Base-by-base conservation (phyloP, 1,140 invertebrate species). In the Diprion similis region DNA sequence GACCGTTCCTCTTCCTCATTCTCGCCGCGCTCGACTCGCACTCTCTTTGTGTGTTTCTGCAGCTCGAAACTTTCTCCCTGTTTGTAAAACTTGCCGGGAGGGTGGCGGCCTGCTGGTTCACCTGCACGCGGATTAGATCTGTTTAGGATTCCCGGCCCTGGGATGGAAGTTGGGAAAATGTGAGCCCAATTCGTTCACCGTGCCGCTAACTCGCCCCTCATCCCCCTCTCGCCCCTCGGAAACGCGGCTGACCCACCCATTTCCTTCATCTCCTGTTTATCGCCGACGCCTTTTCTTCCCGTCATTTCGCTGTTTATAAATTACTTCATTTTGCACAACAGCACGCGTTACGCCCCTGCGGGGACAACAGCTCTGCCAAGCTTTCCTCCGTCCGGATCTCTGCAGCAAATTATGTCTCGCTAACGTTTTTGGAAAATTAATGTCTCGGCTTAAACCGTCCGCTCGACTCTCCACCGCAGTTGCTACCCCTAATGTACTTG, bases 1-100 rank as follows among this genome's bases (percentile, higher is more conserved):
- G 76, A 78, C 70, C 75, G 71, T 77, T 75, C 24, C 70, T 72
- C 76, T 75, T 73, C 70, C 71, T 70, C 75, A 77, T 70, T 75
- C 65, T 66, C 18, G 47, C 47, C 71, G 66, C 64, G 66, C 71
- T 71, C 65, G 70, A 76, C 75, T 59, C 74, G 75, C 76, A 74
- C 71, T 78, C 73, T 78, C 73, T 72, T 74, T 74, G 47, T 65
- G 45, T 19, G 64, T 72, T 69, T 71, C 51, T 72, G 71, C 67
- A 64, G 71, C 72, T 72, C 75, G 73, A 69, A 68, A 70, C 24
- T 66, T 46, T 67, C 65, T 71, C 64, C 48, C 37, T 11, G 17
- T 51, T 17, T 71, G 47, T 66, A 19, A 4, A 17, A 13, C 11
- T 59, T 59, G 51, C 8, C 51, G 51, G 51, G 24, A 4, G 24